Evolutionary conservation across 53 echinoderm and acorn worm species (phyloP).

Genomic region (Echinometra lucunter): DNA sequence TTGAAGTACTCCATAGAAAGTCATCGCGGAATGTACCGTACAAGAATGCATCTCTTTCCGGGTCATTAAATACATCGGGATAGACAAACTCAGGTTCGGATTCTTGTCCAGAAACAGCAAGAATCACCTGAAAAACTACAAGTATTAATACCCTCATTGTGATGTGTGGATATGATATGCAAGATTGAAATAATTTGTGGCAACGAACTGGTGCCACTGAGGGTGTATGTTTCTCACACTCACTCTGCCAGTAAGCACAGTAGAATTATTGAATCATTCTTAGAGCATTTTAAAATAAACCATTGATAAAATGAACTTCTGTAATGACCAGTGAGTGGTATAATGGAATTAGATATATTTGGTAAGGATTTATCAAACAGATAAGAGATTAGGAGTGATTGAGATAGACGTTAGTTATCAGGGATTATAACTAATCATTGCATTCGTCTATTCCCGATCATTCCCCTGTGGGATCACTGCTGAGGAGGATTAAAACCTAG

Average conservation of each 20-base stretch:
- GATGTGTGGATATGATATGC: not conserved
- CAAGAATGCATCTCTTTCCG: slow-evolving; percentile 83
- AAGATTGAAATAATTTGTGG: not conserved
- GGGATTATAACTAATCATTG: not conserved
- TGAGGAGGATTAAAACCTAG: not conserved
- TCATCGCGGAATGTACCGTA: slow-evolving; percentile 82
- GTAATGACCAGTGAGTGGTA: not conserved
- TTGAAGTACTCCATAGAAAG: slow-evolving; percentile 83
- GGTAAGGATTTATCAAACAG: not conserved
- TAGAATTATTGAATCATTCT: not conserved
- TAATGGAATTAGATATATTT: not conserved
- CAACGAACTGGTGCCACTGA: not conserved
- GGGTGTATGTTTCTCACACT: not conserved
- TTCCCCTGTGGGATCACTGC: not conserved
- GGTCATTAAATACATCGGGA: slow-evolving; percentile 82
- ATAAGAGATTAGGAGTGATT: not conserved
- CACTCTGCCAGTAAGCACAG: not conserved
- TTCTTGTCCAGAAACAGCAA: slow-evolving; percentile 20
- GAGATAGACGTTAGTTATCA: not conserved
- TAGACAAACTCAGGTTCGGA: slow-evolving; percentile 75
- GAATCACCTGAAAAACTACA: not conserved
- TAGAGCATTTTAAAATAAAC: not conserved
- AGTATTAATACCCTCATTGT: not conserved
- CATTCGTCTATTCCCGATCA: not conserved
- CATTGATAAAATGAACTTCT: not conserved